Evolutionary conservation across 2,113 vertebrate species (phyloP).

Genomic region (Lophochroa leadbeateri): DNA sequence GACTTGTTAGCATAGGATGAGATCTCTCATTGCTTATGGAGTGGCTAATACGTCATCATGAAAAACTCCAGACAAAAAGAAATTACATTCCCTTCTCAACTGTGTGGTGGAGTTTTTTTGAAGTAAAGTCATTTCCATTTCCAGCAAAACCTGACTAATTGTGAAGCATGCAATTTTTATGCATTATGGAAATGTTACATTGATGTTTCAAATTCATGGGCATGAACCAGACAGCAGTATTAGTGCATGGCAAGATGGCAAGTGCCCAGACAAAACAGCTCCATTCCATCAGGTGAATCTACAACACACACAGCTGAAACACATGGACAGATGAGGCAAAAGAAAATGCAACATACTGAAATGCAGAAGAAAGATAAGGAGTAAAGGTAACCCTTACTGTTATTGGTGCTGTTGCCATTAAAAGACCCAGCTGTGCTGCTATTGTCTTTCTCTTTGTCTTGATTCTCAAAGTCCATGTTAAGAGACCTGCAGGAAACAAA

Average conservation of each 20-base stretch:
- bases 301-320: not conserved
- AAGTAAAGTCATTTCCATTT: not conserved
- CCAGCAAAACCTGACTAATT: not conserved
- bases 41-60: rapidly evolving
- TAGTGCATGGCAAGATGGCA: not conserved
- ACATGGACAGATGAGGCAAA: rapidly evolving
- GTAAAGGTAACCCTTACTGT: constrained; percentile 84
- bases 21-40: not conserved
- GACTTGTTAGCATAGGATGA: not conserved
- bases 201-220: not conserved
- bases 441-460: constrained; percentile 97
- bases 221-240: not conserved
- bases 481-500: constrained; percentile 84
- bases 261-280: not conserved
- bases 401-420: constrained; percentile 92
- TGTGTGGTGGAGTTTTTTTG: not conserved
- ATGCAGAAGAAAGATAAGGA: not conserved
- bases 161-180: not conserved
- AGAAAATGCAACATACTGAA: not conserved
- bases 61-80: not conserved
- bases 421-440: constrained; percentile 83
- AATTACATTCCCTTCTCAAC: not conserved
- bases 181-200: not conserved
- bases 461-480: constrained; percentile 99
- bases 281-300: not conserved